Percentiles rank a stretch among this genome's conserved stretches.
Evolutionary conservation across 2,888 invertebrate species (phyloP).

Genomic region (Argyresthia goedartella): DNA sequence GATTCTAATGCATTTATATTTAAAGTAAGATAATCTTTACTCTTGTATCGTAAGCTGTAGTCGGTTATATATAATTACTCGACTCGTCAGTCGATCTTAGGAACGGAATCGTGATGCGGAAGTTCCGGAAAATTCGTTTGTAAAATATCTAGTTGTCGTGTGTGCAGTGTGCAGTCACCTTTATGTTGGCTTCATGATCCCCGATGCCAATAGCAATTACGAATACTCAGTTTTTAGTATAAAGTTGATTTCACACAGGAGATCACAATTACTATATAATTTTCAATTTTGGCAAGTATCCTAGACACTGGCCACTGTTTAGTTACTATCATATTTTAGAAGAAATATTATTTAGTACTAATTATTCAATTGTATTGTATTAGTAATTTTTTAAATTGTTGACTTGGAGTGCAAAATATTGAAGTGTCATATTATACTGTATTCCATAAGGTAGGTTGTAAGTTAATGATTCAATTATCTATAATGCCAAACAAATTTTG

Average conservation of each 20-base stretch:
- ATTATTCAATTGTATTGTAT: neutral
- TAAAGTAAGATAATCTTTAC: conserved; percentile 15
- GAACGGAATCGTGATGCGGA: neutral
- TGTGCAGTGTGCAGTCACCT: neutral
- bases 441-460: conserved; percentile 23
- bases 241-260: neutral
- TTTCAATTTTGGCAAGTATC: conserved; percentile 20
- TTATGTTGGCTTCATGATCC: neutral
- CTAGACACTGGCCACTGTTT: conserved; percentile 15
- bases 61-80: conserved; percentile 1
- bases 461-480: conserved; percentile 14
- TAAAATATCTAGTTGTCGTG: neutral
- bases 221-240: neutral
- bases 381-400: conserved; percentile 23
- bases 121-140: neutral
- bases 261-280: neutral
- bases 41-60: conserved; percentile 1
- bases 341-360: neutral
- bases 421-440: conserved; percentile 22
- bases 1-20: conserved; percentile 55
- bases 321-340: conserved; percentile 18
- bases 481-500: conserved; percentile 23
- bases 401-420: conserved; percentile 27
- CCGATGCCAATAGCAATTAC: neutral
- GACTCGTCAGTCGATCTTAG: neutral